Evolutionary conservation across 2,888 invertebrate genomes (phyloP).

Genomic region (Cheilosia pagana): DNA sequence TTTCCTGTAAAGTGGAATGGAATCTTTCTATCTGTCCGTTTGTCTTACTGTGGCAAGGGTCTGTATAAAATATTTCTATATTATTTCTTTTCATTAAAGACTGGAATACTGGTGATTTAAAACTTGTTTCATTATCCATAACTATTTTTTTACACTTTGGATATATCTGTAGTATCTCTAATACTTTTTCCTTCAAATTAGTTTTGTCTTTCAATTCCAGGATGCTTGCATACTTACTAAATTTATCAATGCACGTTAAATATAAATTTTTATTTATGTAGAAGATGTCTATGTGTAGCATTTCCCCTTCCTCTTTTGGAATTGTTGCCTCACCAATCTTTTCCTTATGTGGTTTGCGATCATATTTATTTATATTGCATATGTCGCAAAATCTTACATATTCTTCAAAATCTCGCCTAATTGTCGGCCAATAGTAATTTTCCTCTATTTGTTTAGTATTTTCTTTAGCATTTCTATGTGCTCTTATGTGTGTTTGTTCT

Average conservation of each 20-base stretch:
- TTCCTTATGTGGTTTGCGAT: no score
- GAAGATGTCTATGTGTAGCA: no score
- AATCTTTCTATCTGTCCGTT: conserved; percentile 45
- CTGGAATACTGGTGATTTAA: conserved; percentile 58
- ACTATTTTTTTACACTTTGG: conserved; percentile 42
- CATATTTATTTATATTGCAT: no score
- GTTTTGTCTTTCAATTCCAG: conserved; percentile 35
- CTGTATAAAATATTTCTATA: no score
- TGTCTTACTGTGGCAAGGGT: no score
- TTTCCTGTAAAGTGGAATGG: conserved; percentile 52
- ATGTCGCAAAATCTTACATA: no score
- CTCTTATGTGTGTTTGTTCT: conserved; percentile 29
- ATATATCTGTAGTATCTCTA: conserved; percentile 52
- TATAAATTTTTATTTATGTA: no score
- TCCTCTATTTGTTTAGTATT: conserved; percentile 46
- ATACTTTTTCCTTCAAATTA: conserved; percentile 51
- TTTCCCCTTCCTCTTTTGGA: no score
- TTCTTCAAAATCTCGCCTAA: no score
- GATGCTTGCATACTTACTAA: no score
- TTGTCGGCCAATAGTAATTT: conserved; percentile 44
- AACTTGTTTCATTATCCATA: conserved; percentile 63
- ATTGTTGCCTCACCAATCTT: no score
- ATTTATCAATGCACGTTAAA: no score
- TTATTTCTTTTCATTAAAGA: conserved; percentile 45
- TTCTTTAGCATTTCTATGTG: conserved; percentile 40